These are phyloP conservation scores for Caenorhabditis virilis DNA, from an alignment of 2,888 invertebrate species.

Conservation along the genomic window DNA sequence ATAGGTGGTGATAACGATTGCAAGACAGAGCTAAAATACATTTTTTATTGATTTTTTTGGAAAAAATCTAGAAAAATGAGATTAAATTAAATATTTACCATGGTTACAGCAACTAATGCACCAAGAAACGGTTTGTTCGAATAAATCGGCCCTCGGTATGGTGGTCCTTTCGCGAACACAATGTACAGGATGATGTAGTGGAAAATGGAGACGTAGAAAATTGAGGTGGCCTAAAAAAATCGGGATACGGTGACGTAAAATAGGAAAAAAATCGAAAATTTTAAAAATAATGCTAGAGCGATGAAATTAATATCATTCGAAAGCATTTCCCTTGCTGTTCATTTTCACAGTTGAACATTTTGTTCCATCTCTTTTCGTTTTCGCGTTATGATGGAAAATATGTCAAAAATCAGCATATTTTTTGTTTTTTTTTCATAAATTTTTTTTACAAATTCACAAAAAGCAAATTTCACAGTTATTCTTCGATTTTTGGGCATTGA, in stretches of 20 bases:
- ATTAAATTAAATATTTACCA: conserved; percentile 12
- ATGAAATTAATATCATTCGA: too few species aligned
- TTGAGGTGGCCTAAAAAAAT: conserved; percentile 76
- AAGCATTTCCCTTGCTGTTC: too few species aligned
- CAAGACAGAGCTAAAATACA: conserved; percentile 15
- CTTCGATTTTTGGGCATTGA: too few species aligned
- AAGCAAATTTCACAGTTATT: too few species aligned
- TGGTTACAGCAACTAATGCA: conserved; percentile 42
- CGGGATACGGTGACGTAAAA: too few species aligned
- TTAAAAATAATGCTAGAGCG: too few species aligned
- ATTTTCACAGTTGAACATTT: too few species aligned
- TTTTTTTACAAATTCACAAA: too few species aligned
- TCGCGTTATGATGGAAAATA: too few species aligned
- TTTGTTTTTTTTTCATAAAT: too few species aligned
- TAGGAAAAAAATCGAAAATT: not conserved
- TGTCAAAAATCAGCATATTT: too few species aligned
- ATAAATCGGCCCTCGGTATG: conserved; percentile 72
- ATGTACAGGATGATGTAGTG: conserved; percentile 81
- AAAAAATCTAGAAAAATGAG: not conserved
- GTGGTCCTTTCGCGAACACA: conserved; percentile 77
- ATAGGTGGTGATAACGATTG: conserved; percentile 8
- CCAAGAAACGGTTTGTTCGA: conserved; percentile 69
- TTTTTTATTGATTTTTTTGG: conserved; percentile 1
- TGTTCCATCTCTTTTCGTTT: too few species aligned
- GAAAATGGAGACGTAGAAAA: conserved; percentile 77